These are phyloP conservation scores for Phalacrocorax pelagicus DNA, from an alignment of 2,113 vertebrate species.

Conservation along the genomic window DNA sequence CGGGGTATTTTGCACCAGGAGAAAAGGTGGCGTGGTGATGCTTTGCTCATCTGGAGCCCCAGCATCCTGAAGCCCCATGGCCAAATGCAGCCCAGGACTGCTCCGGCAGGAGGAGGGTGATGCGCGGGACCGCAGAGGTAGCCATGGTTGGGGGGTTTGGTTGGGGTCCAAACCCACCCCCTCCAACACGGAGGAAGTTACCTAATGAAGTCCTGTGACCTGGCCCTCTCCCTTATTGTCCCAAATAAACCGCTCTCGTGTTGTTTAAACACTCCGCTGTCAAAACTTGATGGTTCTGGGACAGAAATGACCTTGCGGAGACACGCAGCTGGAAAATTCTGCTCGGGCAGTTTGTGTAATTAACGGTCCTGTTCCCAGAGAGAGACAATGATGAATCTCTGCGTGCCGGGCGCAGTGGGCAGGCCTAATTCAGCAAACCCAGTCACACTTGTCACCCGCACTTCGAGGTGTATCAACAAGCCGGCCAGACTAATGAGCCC, in stretches of 20 bases:
- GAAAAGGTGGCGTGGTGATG: background rate
- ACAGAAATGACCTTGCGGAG: slow-evolving; percentile 27
- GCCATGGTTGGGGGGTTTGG: background rate
- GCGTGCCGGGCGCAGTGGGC: background rate
- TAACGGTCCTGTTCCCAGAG: slow-evolving; percentile 39
- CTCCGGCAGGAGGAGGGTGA: background rate
- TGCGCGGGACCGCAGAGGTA: background rate
- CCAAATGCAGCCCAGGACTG: background rate
- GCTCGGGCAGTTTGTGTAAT: background rate
- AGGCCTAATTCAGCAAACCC: slow-evolving; percentile 7
- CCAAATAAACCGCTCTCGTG: background rate
- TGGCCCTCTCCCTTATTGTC: background rate
- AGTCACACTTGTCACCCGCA: slow-evolving; percentile 69
- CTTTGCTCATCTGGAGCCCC: background rate
- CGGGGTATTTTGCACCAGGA: background rate
- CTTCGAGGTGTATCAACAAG: slow-evolving; percentile 56
- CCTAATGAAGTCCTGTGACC: slow-evolving; percentile 34
- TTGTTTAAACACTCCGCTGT: slow-evolving; percentile 13
- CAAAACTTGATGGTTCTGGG: background rate
- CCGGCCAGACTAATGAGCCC: slow-evolving; percentile 47
- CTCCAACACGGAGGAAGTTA: background rate
- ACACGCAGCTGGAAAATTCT: slow-evolving; percentile 1
- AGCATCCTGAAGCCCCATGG: accelerated
- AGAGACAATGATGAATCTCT: slow-evolving; percentile 36
- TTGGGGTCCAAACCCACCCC: background rate